Evolutionary conservation across 2,888 invertebrate species (phyloP).

Genomic region (Tubulanus polymorphus): DNA sequence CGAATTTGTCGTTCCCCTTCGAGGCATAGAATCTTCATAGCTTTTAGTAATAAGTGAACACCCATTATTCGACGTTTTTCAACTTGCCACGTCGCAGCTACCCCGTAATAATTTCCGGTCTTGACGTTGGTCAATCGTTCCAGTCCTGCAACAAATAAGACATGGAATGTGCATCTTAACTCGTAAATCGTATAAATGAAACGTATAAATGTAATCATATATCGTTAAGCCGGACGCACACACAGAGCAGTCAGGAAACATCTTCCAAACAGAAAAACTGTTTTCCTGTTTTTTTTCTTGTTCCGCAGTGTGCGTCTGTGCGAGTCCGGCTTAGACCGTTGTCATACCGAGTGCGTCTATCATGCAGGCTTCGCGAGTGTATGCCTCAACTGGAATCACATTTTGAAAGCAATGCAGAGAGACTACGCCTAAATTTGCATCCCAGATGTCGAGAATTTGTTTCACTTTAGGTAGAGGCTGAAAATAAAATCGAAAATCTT

Average conservation of each 20-base stretch:
- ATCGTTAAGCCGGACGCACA: too few relatives aligned
- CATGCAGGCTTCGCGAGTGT: constrained; percentile 89
- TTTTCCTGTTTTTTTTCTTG: too few relatives aligned
- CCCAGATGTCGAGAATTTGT: constrained; percentile 84
- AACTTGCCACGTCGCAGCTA: constrained; percentile 68
- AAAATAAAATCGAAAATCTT: neutral
- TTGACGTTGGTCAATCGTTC: constrained; percentile 74
- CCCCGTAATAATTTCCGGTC: constrained; percentile 78
- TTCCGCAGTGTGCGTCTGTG: too few relatives aligned
- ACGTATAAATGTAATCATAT: too few relatives aligned
- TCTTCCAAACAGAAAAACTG: too few relatives aligned
- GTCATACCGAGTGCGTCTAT: constrained; percentile 76
- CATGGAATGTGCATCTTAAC: too few relatives aligned
- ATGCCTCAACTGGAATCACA: constrained; percentile 85
- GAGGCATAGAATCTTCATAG: constrained; percentile 75
- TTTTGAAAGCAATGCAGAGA: constrained; percentile 89
- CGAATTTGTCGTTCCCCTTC: constrained; percentile 86
- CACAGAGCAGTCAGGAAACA: too few relatives aligned
- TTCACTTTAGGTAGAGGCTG: constrained; percentile 64
- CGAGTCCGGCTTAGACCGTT: too few relatives aligned
- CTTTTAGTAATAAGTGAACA: constrained; percentile 72
- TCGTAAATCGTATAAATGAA: too few relatives aligned
- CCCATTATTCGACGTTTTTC: constrained; percentile 72
- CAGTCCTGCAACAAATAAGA: constrained; percentile 55
- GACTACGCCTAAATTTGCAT: constrained; percentile 75